Conservation (phyloP, 2,888 invertebrate species). For the Deladenus siricidicola region DNA sequence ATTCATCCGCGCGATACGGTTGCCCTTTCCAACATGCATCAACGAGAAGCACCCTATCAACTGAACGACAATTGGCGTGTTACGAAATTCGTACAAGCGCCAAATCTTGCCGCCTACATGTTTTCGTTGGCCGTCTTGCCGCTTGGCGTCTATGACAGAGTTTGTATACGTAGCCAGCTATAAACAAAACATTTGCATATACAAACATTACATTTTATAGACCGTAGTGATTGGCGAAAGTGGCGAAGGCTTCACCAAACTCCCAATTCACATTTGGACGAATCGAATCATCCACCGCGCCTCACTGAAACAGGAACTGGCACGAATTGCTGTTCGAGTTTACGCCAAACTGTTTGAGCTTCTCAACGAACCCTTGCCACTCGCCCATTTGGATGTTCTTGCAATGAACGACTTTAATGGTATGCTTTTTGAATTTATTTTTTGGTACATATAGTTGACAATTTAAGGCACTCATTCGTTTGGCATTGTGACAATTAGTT, state of each 20-base stretch:
- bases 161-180: conserved; percentile 4
- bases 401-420: conserved; percentile 27
- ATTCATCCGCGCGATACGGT: conserved; percentile 30
- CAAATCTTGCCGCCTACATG: conserved; percentile 22
- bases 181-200: too few species aligned
- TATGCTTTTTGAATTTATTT: too few species aligned
- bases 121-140: conserved; percentile 27
- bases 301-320: conserved; percentile 21
- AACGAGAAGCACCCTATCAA: conserved; percentile 8
- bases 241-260: conserved; percentile 6
- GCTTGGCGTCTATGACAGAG: conserved; percentile 19
- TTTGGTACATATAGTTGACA: too few species aligned
- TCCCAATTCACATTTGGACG: conserved; percentile 24
- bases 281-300: conserved; percentile 17
- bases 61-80: conserved; percentile 28
- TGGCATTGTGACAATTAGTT: conserved; percentile 21
- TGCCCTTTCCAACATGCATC: conserved; percentile 31
- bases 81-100: conserved; percentile 29
- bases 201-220: too few species aligned
- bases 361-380: conserved; percentile 23
- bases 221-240: background rate
- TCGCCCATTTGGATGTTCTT: conserved; percentile 26
- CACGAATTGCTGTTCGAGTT: conserved; percentile 17
- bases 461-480: conserved; percentile 28
- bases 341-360: too few species aligned